Conservation (phyloP, 2,113 vertebrate species). For the Hystrix cristata region DNA sequence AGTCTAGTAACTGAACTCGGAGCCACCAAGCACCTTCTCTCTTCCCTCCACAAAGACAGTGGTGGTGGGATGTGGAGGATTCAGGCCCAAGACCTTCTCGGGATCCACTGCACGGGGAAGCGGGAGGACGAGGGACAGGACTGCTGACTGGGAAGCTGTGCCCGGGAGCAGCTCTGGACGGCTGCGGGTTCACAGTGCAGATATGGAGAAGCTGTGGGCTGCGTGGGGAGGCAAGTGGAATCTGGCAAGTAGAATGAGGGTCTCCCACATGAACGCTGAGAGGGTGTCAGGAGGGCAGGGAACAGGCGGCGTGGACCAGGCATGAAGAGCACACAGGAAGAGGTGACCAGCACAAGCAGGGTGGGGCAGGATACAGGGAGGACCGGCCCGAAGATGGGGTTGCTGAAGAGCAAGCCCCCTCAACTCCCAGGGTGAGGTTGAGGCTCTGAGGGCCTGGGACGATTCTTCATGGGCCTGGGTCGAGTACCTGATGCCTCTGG, state of each 20-base stretch:
- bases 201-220: too few relatives aligned
- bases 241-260: neutral
- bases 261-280: neutral
- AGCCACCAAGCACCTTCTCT: neutral
- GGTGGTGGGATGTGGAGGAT: too few relatives aligned
- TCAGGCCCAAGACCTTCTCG: neutral
- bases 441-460: neutral
- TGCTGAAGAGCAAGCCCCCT: neutral
- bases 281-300: neutral
- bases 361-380: neutral
- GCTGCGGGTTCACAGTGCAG: neutral
- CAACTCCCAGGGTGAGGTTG: neutral
- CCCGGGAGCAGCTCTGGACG: too few relatives aligned
- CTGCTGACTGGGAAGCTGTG: neutral
- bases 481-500: too few relatives aligned
- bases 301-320: rapidly evolving
- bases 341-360: neutral
- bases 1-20: neutral
- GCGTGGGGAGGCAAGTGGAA: neutral
- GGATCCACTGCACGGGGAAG: neutral
- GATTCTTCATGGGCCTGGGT: neutral
- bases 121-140: too few relatives aligned
- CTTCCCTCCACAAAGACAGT: neutral
- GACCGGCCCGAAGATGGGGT: neutral
- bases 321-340: too few relatives aligned